Base-by-base conservation (phyloP, 2,113 vertebrate genomes). In the Oenanthe melanoleuca region DNA sequence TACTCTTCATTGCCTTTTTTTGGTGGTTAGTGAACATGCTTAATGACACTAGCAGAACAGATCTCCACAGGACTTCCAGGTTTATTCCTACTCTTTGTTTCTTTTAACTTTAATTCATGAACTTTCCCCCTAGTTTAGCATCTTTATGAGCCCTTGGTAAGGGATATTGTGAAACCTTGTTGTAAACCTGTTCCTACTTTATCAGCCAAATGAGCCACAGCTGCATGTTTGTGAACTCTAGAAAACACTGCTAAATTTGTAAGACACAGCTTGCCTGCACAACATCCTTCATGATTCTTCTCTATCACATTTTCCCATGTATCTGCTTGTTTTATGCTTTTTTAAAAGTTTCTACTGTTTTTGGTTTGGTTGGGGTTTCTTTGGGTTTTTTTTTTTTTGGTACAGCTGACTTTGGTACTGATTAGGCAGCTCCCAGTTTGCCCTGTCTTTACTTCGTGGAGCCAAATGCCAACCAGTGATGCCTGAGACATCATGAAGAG, bases 71-170 rank as follows among this genome's bases (percentile, higher is more conserved):
- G 42, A 77, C 42, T 24, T 75, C 42, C 45, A 73, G 11, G 11
- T 83, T 92, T 88, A 70, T 88, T 88, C 26, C 11, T 86, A 24
- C 47, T 59, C 38, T 86, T 92, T 74, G 21, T 67, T 96, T 80
- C 70, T 37, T 87, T 80, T 75, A 79, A n/a, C 45, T 81, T 69
- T 75, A 80, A 85, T 77, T 59, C 42, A 23, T 13, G 60, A 74
- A 40, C 29, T 70, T 80, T 38, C 21, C 14, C 15, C 7, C 8
- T 88, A 16, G 28, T 66, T 90, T 60, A 70, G 9, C 34, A 70
- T 52, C 52, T 77, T 85, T 69, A 77, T 50, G 66, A 82, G 12
- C 15, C 15, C 59, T 63, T 74, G n/a, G 34, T 70, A 80, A 83
- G n/a, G 21, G 24, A 40, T 90, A 47, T 34, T 70, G 71, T 89